These are phyloP conservation scores for Acanthopleura granulata DNA, from an alignment of 2,888 invertebrate species.

Conservation along the genomic window DNA sequence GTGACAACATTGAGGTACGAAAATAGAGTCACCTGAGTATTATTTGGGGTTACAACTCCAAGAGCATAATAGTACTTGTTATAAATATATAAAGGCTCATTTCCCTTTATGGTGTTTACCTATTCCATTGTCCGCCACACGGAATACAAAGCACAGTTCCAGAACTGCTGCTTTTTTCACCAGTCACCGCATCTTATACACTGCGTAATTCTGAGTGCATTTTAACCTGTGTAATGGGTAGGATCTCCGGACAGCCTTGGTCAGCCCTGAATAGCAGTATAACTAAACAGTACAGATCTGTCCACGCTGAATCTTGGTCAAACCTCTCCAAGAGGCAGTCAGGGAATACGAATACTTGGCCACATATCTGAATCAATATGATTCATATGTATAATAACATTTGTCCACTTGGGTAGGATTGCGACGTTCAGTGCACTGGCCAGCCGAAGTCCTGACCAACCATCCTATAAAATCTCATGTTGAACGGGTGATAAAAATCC, in stretches of 20 bases:
- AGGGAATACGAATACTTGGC: too few relatives aligned
- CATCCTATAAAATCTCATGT: slow-evolving; percentile 70
- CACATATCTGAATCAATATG: slow-evolving; percentile 16
- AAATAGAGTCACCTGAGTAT: slow-evolving; percentile 5
- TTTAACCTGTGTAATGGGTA: too few relatives aligned
- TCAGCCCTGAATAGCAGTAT: background rate
- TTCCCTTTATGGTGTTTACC: too few relatives aligned
- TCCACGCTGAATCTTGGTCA: background rate
- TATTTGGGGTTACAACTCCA: background rate
- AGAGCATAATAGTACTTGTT: too few relatives aligned
- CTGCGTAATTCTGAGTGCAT: too few relatives aligned
- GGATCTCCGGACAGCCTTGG: too few relatives aligned
- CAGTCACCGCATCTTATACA: too few relatives aligned
- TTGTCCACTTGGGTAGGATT: background rate
- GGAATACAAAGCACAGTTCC: too few relatives aligned
- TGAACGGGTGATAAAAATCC: slow-evolving; percentile 71
- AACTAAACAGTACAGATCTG: background rate
- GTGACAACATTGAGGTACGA: background rate
- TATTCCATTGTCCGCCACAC: too few relatives aligned
- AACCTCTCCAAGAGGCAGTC: too few relatives aligned
- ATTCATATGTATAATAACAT: background rate
- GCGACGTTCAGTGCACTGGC: slow-evolving; percentile 36
- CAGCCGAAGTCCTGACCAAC: slow-evolving; percentile 70
- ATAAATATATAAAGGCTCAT: too few relatives aligned
- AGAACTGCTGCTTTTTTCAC: too few relatives aligned